Base-by-base conservation (phyloP, 2,113 vertebrate species). In the Scomber scombrus region DNA sequence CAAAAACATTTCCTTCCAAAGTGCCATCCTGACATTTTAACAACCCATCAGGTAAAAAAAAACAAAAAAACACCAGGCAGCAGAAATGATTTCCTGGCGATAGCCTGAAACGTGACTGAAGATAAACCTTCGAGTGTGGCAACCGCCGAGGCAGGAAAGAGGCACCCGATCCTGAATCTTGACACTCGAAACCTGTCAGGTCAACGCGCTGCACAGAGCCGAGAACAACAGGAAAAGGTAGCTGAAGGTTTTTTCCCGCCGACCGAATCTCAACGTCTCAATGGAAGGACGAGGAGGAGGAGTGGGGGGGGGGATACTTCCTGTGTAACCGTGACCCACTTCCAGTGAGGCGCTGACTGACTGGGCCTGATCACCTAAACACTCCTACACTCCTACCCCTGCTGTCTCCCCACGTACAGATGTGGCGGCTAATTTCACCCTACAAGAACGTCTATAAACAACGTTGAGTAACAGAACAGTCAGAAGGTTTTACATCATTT, bases 191-290 rank as follows among this genome's bases (percentile, higher is more conserved):
- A 40, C 6, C 71, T 13, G 58, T 34, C 19, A 10, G 45, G 73
- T 80, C 79, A 69, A 55, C 0, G 21, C 8, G 12, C 46, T 11
- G 67, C 47, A 71, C 16, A 56, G 18, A 31, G 77, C 2, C 2
- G 40, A 71, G 29, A 91, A 88, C 84, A 92, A 94, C 89, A 92
- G 93, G 91, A 93, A 91, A 78, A 84, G 79, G 85, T 60, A 67
- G 71, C 64, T 10, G 19, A 47, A 75, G 79, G 80, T 19, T 19
- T 78, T 81, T 70, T 40, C 76, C 76, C 57, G 66, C 79, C 64
- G 68, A 50, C 49, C 68, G n/a, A 13, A 21, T 66, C 78, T 57
- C 60, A 57, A 85, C 56, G 29, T 77, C 72, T 85, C 56, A 5
- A 71, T 55, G 70, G 82, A 72, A 81, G 80, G 61, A 79, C 3